Percentiles rank a stretch among this genome's conserved stretches.
These are phyloP conservation scores for Tromatobia lineatoria DNA, from an alignment of 2,888 invertebrate species.

Conservation along the genomic window DNA sequence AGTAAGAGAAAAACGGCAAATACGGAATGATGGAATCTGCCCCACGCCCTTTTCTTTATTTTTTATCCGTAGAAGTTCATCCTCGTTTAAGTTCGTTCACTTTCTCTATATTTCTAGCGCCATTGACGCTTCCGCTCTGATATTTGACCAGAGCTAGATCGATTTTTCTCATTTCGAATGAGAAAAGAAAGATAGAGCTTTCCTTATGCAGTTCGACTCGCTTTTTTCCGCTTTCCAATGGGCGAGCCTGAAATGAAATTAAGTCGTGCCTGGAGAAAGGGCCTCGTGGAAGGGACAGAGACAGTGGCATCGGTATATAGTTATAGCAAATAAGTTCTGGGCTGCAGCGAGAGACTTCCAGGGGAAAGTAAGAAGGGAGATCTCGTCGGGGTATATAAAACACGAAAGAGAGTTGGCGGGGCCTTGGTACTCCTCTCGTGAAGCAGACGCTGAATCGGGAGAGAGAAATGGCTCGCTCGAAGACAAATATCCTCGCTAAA, in stretches of 20 bases:
- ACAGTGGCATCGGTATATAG: conserved; percentile 11
- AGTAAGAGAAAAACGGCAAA: conserved; percentile 17
- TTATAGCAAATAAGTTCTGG: conserved; percentile 13
- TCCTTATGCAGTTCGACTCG: conserved; percentile 26
- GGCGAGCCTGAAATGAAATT: conserved; percentile 67
- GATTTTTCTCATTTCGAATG: conserved; percentile 60
- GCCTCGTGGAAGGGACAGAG: conserved; percentile 32
- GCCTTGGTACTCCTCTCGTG: conserved; percentile 30
- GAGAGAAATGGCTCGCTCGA: conserved; percentile 63
- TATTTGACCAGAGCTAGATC: conserved; percentile 53
- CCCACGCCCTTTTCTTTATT: conserved; percentile 57
- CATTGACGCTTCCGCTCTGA: conserved; percentile 64
- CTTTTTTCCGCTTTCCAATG: conserved; percentile 43
- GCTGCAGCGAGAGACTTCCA: conserved; percentile 28
- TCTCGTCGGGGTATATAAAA: conserved; percentile 33
- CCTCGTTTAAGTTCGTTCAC: conserved; percentile 47
- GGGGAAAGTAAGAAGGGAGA: conserved; percentile 48
- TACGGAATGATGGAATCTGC: conserved; percentile 66
- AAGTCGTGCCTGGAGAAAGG: conserved; percentile 63
- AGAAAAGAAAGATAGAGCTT: background rate
- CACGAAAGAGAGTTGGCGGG: conserved; percentile 8
- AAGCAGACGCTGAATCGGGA: conserved; percentile 57
- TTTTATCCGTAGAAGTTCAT: conserved; percentile 27
- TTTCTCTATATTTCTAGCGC: conserved; percentile 55
- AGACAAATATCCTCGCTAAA: conserved; percentile 68